Conservation (phyloP, 2,888 invertebrate species). For the Phytoseiulus persimilis region DNA sequence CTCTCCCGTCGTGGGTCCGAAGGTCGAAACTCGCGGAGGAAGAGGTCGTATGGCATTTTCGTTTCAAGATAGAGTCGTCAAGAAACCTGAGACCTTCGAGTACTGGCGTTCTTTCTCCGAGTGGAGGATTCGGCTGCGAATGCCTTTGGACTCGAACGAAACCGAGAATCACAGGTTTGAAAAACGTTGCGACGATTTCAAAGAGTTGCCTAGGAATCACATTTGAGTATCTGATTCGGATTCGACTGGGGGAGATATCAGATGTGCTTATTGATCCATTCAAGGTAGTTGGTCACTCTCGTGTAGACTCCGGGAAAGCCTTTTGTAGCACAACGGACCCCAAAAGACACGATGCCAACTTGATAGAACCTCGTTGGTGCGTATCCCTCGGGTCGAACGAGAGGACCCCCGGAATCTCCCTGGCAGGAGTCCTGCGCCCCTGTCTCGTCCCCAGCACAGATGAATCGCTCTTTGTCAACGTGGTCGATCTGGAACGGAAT, state of each 20-base stretch:
- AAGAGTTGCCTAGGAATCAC: no score
- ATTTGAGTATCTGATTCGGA: no score
- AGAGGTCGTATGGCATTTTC: neutral
- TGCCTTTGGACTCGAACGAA: no score
- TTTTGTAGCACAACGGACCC: slow-evolving; percentile 22
- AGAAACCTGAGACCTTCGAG: neutral
- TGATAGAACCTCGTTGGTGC: slow-evolving; percentile 24
- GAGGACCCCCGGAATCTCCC: slow-evolving; percentile 27
- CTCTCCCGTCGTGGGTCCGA: neutral
- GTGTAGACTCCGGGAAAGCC: slow-evolving; percentile 30
- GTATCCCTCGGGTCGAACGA: slow-evolving; percentile 27
- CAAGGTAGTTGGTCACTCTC: slow-evolving; percentile 12
- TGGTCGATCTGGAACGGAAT: slow-evolving; percentile 11
- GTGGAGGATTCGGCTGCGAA: neutral
- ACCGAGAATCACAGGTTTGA: no score
- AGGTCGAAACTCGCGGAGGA: neutral
- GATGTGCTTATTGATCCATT: slow-evolving; percentile 26
- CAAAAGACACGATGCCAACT: slow-evolving; percentile 27
- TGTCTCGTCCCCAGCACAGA: slow-evolving; percentile 18
- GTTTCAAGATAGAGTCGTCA: neutral
- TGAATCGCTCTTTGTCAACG: slow-evolving; percentile 10
- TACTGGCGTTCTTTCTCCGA: neutral
- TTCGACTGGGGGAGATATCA: neutral
- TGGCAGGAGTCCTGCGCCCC: slow-evolving; percentile 23
- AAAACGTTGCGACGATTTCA: no score